These are phyloP conservation scores for Adineta ricciae DNA, from an alignment of 2,888 invertebrate genomes.

Conservation along the genomic window DNA sequence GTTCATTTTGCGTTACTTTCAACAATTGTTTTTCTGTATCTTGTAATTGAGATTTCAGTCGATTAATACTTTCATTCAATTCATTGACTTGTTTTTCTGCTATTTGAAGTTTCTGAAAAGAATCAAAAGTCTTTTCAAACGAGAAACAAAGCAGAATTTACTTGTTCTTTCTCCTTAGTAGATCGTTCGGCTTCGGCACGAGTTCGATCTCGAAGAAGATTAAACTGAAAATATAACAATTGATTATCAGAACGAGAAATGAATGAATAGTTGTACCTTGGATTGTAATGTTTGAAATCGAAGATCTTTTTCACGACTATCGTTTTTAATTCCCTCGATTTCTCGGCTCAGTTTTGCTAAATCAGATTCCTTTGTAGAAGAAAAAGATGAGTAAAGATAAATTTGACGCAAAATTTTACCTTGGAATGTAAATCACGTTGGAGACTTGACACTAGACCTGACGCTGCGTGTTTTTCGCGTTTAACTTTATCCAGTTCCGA, in stretches of 20 bases:
- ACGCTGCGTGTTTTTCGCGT: conserved; percentile 47
- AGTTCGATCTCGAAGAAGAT: conserved; percentile 37
- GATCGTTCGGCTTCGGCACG: conserved; percentile 40
- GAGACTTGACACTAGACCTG: conserved; percentile 48
- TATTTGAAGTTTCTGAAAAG: conserved; percentile 43
- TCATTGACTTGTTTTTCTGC: conserved; percentile 42
- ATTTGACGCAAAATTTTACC: conserved; percentile 39
- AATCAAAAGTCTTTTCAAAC: background rate
- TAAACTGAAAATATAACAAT: conserved; percentile 35
- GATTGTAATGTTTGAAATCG: conserved; percentile 41
- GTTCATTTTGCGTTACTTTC: conserved; percentile 24
- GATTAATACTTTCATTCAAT: conserved; percentile 40
- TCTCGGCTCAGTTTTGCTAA: conserved; percentile 46
- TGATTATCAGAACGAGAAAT: too few species aligned
- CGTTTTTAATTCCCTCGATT: conserved; percentile 45
- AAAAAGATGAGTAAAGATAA: too few species aligned
- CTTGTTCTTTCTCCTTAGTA: conserved; percentile 45
- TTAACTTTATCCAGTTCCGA: conserved; percentile 45
- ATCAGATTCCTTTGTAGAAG: conserved; percentile 42
- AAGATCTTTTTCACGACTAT: conserved; percentile 43
- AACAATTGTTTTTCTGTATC: conserved; percentile 23
- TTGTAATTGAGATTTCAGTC: conserved; percentile 30
- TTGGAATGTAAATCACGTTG: conserved; percentile 48
- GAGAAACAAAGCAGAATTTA: conserved; percentile 45
- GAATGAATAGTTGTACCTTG: conserved; percentile 37